Base-by-base conservation (phyloP, 2,113 vertebrate species). In the Trinectes maculatus region DNA sequence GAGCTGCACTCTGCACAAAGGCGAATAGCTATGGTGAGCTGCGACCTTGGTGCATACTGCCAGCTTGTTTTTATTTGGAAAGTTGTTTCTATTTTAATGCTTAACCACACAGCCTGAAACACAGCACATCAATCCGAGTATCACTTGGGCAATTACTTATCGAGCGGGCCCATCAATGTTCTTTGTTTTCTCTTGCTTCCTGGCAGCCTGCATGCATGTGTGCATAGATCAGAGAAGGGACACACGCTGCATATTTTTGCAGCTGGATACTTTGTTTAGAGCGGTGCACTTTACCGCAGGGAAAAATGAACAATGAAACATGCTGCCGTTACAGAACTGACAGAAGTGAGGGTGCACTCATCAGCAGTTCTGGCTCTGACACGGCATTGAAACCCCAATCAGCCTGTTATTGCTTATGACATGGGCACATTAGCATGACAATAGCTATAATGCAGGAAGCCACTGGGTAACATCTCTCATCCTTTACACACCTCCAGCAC, bases 401-500 rank as follows among this genome's bases (percentile, higher is more conserved):
- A 77, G 59, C n/a, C 44, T 36, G 46, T 53, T 69, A 49, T 60
- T 51, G 44, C 70, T 59, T 71, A 28, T 69, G 57, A 69, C 59
- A 77, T 51, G 44, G 37, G 18, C 40, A 34, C 63, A 82, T 78
- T 80, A 69, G 63, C 75, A 78, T 80, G 42, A 83, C 61, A 86
- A 82, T 80, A 26, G 78, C 34, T 42, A 43, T 63, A 46, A 65
- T 59, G 52, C 40, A 56, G 66, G 37, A 73, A 73, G 43, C 70
- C n/a, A 1, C 46, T 22, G 60, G 72, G 59, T 63, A 64, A 63
- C 61, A 57, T 82, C 61, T 82, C 34, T 72, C 75, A 79, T 83
- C 49, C 56, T 85, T 70, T 64, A 77, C 48, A 48, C 51, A 43
- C 47, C 24, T 28, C 44, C 36, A 64, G 85, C 81, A 81, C 39